Conservation (phyloP, 2,888 invertebrate species). For the Altica lythri region DNA sequence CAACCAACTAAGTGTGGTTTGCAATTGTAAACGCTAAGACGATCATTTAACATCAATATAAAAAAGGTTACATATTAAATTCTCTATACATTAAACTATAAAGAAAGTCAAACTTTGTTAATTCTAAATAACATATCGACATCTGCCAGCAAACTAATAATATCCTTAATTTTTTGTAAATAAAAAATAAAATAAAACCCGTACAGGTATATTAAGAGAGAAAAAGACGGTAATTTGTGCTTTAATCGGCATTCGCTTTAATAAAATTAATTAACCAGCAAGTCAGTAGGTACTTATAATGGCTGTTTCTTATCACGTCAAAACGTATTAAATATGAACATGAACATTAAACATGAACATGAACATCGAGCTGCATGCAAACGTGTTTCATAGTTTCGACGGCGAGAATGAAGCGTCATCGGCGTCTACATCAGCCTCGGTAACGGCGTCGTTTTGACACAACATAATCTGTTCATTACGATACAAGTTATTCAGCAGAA, state of each 20-base stretch:
- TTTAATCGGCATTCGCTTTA: not conserved
- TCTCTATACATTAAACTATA: no score
- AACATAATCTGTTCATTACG: constrained; percentile 22
- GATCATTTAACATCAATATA: no score
- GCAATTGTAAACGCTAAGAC: no score
- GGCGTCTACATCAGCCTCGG: constrained; percentile 4
- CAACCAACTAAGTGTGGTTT: no score
- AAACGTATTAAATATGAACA: constrained; percentile 23
- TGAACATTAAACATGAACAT: constrained; percentile 17
- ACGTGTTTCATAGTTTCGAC: constrained; percentile 14
- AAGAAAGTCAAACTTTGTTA: no score
- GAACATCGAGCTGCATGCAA: constrained; percentile 19
- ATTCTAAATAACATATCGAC: no score
- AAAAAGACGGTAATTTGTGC: no score
- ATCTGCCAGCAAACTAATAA: no score
- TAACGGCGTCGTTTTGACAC: constrained; percentile 12
- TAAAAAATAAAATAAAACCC: no score
- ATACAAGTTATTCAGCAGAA: constrained; percentile 14
- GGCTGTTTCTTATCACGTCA: constrained; percentile 20
- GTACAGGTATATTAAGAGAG: no score
- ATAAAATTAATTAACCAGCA: constrained; percentile 14
- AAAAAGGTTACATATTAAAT: no score
- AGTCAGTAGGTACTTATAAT: constrained; percentile 15
- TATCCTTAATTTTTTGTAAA: no score
- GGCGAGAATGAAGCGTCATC: constrained; percentile 19